Conservation (phyloP, 2,113 vertebrate species). For the Aphelocoma coerulescens region DNA sequence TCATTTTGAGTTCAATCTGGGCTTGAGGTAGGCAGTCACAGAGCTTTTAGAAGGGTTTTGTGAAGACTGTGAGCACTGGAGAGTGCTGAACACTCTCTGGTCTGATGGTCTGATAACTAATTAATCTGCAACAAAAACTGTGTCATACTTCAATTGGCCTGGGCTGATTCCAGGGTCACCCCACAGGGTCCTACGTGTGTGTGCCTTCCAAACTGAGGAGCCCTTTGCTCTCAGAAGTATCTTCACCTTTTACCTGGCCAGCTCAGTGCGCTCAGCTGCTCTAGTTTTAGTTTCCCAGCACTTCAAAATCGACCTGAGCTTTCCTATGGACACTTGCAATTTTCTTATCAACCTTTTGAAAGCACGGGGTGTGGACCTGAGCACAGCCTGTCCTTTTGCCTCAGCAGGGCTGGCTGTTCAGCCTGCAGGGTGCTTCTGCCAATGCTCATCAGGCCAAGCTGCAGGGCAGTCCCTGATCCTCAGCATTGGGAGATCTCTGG, state of each 20-base stretch:
- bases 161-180: not conserved
- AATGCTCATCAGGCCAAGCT: not conserved
- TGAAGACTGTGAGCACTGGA: not conserved
- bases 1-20: not conserved
- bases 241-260: not conserved
- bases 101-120: not conserved
- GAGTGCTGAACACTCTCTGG: not conserved
- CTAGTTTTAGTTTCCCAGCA: not conserved
- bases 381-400: not conserved
- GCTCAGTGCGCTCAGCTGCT: not conserved
- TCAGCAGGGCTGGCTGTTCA: not conserved
- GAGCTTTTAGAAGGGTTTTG: not conserved
- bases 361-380: not conserved
- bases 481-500: not conserved
- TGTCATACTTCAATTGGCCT: not conserved
- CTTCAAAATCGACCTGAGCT: not conserved
- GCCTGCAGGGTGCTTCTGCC: not conserved
- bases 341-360: not conserved
- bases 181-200: not conserved
- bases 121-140: not conserved
- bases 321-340: not conserved
- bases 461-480: not conserved
- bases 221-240: not conserved
- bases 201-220: not conserved
- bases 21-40: not conserved